phyloP scores from a whole-genome alignment of 2,113 vertebrate genomes.

The Laterallus jamaicensis region DNA sequence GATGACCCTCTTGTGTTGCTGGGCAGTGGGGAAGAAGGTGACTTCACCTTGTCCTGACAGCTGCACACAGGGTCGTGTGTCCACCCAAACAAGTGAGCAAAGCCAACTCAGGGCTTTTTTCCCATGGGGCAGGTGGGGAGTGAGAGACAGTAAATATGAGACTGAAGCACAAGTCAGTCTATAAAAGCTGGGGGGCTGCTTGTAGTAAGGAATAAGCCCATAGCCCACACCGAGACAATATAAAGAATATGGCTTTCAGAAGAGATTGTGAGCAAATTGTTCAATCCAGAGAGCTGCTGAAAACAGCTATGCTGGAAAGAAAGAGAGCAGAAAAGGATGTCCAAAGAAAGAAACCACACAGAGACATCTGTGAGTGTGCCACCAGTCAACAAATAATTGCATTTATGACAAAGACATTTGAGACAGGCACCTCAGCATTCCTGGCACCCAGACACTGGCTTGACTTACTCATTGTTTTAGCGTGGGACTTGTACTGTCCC shows the following conservation, averaged over 20 bases:
- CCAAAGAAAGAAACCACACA: background rate
- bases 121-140: background rate
- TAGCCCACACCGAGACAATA: background rate
- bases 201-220: background rate
- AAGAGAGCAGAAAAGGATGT: background rate
- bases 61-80: rapidly evolving
- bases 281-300: background rate
- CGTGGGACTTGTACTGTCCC: background rate
- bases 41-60: background rate
- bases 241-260: background rate
- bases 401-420: background rate
- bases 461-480: background rate
- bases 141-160: background rate
- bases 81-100: background rate
- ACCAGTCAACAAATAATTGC: background rate
- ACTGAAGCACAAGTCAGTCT: background rate
- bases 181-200: background rate
- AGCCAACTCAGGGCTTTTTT: background rate
- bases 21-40: background rate
- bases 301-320: background rate
- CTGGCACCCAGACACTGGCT: background rate
- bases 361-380: background rate
- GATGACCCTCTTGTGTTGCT: background rate
- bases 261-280: background rate
- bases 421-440: background rate